Evolutionary conservation across 2,113 vertebrate species (phyloP).

Genomic region (Protobothrops flavoviridis): DNA sequence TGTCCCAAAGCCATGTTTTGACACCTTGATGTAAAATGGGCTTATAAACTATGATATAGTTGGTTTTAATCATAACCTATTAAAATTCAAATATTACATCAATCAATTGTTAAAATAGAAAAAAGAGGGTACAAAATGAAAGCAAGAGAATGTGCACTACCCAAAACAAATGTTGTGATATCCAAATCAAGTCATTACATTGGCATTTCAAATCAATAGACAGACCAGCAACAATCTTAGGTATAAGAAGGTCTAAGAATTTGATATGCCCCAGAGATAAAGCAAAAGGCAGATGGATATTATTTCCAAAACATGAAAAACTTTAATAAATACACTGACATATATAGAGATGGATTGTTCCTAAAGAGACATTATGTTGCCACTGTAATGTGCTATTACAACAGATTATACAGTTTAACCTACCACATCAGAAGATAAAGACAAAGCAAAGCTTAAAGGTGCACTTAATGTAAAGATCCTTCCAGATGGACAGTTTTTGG

Average conservation of each 20-base stretch:
- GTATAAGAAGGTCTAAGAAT: neutral
- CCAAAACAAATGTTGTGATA: conserved; percentile 3
- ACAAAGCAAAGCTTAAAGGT: conserved; percentile 5
- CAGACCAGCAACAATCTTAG: fast-evolving
- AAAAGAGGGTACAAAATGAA: neutral
- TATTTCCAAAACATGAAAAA: neutral
- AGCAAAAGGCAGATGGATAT: fast-evolving
- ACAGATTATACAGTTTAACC: neutral
- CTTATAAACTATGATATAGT: neutral
- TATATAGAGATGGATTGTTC: neutral
- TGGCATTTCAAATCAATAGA: neutral
- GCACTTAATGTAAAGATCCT: neutral
- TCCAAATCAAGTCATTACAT: neutral
- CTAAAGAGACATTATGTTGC: neutral
- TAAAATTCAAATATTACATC: neutral
- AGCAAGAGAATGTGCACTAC: neutral
- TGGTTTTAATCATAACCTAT: neutral
- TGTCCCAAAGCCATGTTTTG: neutral
- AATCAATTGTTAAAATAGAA: neutral
- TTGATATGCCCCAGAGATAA: neutral
- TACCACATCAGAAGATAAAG: neutral
- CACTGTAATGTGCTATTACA: neutral
- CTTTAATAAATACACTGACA: neutral
- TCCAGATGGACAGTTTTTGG: conserved; percentile 19
- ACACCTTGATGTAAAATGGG: neutral